These are phyloP conservation scores for Rana temporaria DNA, from an alignment of 2,113 vertebrate species.

Conservation along the genomic window DNA sequence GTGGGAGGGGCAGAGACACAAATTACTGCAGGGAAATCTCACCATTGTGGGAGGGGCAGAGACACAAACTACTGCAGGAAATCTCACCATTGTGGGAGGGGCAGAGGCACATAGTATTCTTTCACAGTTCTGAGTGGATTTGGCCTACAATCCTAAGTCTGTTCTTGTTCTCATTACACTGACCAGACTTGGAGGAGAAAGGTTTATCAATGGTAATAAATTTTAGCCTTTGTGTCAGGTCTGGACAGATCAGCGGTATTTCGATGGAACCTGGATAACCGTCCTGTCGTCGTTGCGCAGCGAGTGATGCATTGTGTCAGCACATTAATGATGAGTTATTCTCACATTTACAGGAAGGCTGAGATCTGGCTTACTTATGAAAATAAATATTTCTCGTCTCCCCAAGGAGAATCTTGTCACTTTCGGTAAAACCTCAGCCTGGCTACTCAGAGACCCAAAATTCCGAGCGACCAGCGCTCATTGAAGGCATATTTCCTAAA, in stretches of 20 bases:
- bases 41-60: too few relatives aligned
- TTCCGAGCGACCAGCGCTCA: not conserved
- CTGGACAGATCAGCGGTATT: not conserved
- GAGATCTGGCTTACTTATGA: not conserved
- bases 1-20: too few relatives aligned
- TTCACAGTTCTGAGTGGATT: too few relatives aligned
- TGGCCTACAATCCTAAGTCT: too few relatives aligned
- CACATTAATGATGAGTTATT: not conserved
- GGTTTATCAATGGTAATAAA: too few relatives aligned
- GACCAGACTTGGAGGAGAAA: too few relatives aligned
- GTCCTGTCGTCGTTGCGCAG: not conserved
- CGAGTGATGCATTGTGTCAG: not conserved
- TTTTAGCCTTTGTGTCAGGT: too few relatives aligned
- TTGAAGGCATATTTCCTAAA: not conserved
- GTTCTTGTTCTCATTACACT: too few relatives aligned
- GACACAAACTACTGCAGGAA: too few relatives aligned
- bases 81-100: too few relatives aligned
- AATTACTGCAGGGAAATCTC: too few relatives aligned
- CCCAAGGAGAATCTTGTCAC: constrained; percentile 45
- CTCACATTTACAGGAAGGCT: constrained; percentile 35
- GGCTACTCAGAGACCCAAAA: not conserved
- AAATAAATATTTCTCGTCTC: constrained; percentile 1
- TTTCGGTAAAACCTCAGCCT: constrained; percentile 36
- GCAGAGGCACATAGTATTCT: too few relatives aligned
- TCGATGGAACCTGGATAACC: not conserved